phyloP scores from a whole-genome alignment of 2,888 invertebrate species.

The Ophion obscuratus region DNA sequence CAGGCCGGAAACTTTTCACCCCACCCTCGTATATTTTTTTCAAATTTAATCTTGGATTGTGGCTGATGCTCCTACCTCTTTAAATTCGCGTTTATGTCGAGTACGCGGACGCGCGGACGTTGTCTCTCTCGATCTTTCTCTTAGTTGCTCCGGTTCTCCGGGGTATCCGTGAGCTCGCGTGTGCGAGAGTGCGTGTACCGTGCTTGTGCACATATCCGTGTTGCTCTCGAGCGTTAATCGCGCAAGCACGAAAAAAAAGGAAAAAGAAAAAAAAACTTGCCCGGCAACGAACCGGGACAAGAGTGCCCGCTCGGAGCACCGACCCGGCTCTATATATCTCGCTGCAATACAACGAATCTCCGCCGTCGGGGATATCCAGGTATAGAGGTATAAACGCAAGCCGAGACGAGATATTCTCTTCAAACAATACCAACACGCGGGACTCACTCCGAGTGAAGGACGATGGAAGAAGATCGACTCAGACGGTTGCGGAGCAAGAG shows the following conservation, averaged over 20 bases:
- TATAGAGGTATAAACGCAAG: conserved; percentile 12
- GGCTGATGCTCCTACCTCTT: too few species aligned
- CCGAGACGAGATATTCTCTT: conserved; percentile 28
- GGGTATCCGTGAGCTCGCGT: conserved; percentile 19
- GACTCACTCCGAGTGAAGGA: not conserved
- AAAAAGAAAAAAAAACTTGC: conserved; percentile 7
- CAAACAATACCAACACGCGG: conserved; percentile 29
- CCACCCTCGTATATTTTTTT: too few species aligned
- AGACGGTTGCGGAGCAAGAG: not conserved
- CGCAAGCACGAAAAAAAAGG: conserved; percentile 39
- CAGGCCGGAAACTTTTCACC: too few species aligned
- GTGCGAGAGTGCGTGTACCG: not conserved
- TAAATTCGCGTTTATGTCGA: conserved; percentile 12
- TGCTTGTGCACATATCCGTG: not conserved
- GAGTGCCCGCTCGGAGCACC: conserved; percentile 25
- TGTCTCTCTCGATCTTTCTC: too few species aligned
- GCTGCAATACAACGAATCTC: conserved; percentile 50
- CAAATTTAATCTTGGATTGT: too few species aligned
- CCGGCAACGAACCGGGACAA: conserved; percentile 44
- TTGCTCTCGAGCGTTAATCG: conserved; percentile 54
- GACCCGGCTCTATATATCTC: conserved; percentile 30
- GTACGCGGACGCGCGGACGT: not conserved
- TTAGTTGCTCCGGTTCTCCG: conserved; percentile 47
- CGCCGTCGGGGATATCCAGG: conserved; percentile 28
- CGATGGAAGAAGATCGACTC: not conserved